Percentiles rank a stretch among this genome's conserved stretches.
phyloP scores from a whole-genome alignment of 1,140 invertebrate genomes.

The Nilaparvata lugens region DNA sequence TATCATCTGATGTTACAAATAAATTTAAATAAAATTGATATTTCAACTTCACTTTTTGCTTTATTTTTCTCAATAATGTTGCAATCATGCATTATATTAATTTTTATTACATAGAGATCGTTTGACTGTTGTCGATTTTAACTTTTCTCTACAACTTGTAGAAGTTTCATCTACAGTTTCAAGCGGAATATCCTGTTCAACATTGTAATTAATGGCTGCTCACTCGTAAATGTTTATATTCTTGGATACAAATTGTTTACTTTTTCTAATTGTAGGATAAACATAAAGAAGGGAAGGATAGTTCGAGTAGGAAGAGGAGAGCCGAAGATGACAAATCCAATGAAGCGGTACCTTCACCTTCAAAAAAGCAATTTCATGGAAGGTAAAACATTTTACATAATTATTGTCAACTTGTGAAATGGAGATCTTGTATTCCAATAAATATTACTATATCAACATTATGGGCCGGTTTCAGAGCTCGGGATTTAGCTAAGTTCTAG shows the following conservation, averaged over 20 bases:
- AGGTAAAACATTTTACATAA: no score
- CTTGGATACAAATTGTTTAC: background rate
- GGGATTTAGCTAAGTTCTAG: no score
- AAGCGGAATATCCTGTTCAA: background rate
- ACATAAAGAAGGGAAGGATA: background rate
- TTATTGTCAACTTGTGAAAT: slow-evolving; percentile 24
- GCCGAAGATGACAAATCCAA: background rate
- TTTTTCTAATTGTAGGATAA: background rate
- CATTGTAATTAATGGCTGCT: background rate
- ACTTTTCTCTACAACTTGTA: background rate
- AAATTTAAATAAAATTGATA: no score
- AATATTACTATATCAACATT: background rate
- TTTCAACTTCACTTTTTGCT: no score
- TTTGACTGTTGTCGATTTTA: background rate
- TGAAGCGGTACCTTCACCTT: background rate
- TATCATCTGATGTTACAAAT: no score
- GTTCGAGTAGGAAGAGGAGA: background rate
- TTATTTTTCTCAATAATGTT: no score
- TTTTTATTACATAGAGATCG: no score
- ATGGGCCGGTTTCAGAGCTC: no score
- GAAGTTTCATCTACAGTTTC: background rate
- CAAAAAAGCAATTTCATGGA: slow-evolving; percentile 29
- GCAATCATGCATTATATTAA: no score
- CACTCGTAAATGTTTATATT: background rate
- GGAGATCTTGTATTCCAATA: slow-evolving; percentile 31